Evolutionary conservation across 2,888 invertebrate genomes (phyloP), one percentile per base, ranked within the genome.

Genomic region (Rugalucina vietnamica): DNA sequence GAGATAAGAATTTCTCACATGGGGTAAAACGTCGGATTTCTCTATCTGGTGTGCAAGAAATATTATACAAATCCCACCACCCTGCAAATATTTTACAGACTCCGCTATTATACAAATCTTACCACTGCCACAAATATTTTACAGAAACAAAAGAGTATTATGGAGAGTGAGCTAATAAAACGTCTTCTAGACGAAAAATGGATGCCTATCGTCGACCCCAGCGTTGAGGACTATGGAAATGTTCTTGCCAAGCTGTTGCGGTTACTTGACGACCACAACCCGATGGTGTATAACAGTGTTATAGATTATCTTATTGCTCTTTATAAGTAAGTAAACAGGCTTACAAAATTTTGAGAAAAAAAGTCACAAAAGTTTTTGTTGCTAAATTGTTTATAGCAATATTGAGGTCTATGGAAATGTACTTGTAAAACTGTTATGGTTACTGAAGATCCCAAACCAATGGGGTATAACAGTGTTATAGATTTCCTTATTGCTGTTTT

Each of bases 131-230:
- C n/a, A n/a, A n/a, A n/a, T n/a, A n/a, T n/a, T n/a, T n/a, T n/a
- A n/a, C n/a, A n/a, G n/a, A n/a, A n/a, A n/a, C n/a, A n/a, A n/a
- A 90, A 71, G 82, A 88, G 60, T 86, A 85, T 43, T 81, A 75
- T 79, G 57, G 88, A 89, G 32, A 81, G 84, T 71, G 86, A 84
- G 27, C 82, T 91, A 21, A 88, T 92, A 4, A 85, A 89, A 70
- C 85, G 82, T 43, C 82, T 92, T 29, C 54, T 91, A 43, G 71
- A 77, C 24, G 92, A 92, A 70, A 84, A 87, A 50, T 91, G 91
- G 89, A 91, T 92, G 81, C 87, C 90, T 0, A 74, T 78, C 14
- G 72, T 88, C 65, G 85, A 87, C 10, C 85, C 81, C 0, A 79
- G 87, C 0, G 86, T 77, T 12, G 79, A 88, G 8, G 80, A 88